Conservation (phyloP, 2,888 invertebrate species). For the Mechanitis messenoides region DNA sequence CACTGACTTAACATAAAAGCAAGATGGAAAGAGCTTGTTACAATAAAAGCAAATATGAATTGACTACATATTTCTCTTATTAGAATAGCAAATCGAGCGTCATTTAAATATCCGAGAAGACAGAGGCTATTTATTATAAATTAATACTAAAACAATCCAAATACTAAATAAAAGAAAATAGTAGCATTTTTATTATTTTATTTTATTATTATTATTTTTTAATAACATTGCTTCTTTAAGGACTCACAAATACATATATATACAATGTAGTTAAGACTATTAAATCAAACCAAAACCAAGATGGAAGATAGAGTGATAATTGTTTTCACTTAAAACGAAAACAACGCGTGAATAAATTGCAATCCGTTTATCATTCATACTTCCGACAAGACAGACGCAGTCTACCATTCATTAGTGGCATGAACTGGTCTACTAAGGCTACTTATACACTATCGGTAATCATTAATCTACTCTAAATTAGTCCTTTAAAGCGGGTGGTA, state of each 20-base stretch:
- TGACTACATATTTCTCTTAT: conserved; percentile 2
- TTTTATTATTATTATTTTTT: not conserved
- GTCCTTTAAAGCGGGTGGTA: not conserved
- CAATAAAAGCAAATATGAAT: not conserved
- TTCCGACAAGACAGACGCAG: conserved; percentile 43
- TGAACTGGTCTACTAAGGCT: conserved; percentile 12
- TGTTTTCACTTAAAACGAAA: conserved; percentile 8
- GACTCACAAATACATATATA: no score
- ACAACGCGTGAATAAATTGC: conserved; percentile 19
- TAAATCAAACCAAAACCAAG: conserved; percentile 2
- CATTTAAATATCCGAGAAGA: conserved; percentile 3
- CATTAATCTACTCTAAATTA: conserved; percentile 13
- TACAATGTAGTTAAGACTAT: not conserved
- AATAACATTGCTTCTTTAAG: no score
- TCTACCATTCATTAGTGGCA: conserved; percentile 46
- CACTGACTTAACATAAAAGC: conserved; percentile 5
- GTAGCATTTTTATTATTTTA: not conserved
- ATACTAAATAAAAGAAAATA: not conserved
- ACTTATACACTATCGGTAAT: conserved; percentile 18
- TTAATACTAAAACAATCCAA: not conserved
- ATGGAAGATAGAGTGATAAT: conserved; percentile 4
- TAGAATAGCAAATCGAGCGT: conserved; percentile 1
- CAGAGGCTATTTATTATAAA: not conserved
- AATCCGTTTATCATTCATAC: conserved; percentile 46
- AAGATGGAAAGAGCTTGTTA: not conserved